These are phyloP conservation scores for Dicycla oo DNA, from an alignment of 2,888 invertebrate genomes.

Conservation along the genomic window DNA sequence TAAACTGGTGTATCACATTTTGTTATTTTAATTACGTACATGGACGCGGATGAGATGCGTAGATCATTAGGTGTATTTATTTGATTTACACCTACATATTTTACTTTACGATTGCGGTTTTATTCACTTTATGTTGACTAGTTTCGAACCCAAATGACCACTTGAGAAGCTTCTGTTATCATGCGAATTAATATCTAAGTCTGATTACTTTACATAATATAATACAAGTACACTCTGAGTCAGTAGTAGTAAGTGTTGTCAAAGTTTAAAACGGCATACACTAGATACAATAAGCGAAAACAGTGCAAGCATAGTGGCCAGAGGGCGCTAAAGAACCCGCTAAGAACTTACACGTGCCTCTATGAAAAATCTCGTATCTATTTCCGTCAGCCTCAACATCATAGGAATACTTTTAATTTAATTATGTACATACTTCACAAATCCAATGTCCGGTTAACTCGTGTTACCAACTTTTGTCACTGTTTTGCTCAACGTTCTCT, in stretches of 20 bases:
- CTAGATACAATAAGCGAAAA: too few species aligned
- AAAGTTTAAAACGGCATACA: too few species aligned
- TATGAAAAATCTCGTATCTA: conserved; percentile 2
- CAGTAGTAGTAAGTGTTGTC: too few species aligned
- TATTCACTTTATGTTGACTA: background rate
- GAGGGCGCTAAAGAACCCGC: background rate
- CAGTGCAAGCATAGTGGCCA: too few species aligned
- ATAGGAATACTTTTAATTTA: conserved; percentile 51
- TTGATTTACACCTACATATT: conserved; percentile 11
- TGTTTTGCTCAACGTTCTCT: conserved; percentile 45
- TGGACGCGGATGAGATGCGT: conserved; percentile 6
- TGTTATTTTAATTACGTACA: conserved; percentile 48
- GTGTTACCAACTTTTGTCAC: conserved; percentile 48
- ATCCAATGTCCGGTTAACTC: conserved; percentile 37
- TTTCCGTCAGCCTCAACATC: conserved; percentile 9
- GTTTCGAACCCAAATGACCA: background rate
- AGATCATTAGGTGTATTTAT: conserved; percentile 8
- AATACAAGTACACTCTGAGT: too few species aligned
- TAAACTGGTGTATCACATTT: conserved; percentile 52
- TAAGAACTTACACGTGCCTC: conserved; percentile 11
- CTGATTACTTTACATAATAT: background rate
- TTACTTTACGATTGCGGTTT: conserved; percentile 3
- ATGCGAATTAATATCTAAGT: too few species aligned
- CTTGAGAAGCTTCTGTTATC: too few species aligned
- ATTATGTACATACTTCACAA: conserved; percentile 45